These are phyloP conservation scores for Dendrolimus houi DNA, from an alignment of 2,888 invertebrate genomes.

Conservation along the genomic window DNA sequence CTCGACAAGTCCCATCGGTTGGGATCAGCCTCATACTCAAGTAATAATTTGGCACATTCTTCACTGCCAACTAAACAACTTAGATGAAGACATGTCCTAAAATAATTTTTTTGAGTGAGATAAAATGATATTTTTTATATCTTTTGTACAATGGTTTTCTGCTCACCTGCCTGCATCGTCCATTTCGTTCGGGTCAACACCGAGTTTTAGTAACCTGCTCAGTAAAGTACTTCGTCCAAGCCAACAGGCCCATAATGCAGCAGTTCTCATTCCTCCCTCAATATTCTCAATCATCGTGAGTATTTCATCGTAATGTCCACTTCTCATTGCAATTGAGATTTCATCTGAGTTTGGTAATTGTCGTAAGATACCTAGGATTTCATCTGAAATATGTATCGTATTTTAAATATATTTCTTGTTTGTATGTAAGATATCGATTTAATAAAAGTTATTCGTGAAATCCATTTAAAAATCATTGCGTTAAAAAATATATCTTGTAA, in stretches of 20 bases:
- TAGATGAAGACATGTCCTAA: slow-evolving; percentile 80
- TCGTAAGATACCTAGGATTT: slow-evolving; percentile 48
- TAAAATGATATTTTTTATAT: neutral
- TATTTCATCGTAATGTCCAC: slow-evolving; percentile 60
- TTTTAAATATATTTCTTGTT: no score
- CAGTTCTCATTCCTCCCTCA: slow-evolving; percentile 57
- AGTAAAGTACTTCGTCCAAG: slow-evolving; percentile 74
- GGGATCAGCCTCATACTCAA: slow-evolving; percentile 81
- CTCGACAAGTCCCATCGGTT: slow-evolving; percentile 82
- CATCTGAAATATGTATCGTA: slow-evolving; percentile 34
- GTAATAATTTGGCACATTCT: slow-evolving; percentile 81
- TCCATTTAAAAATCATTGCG: neutral
- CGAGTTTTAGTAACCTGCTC: slow-evolving; percentile 67
- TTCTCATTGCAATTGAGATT: slow-evolving; percentile 48
- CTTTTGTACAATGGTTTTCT: no score
- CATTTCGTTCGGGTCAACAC: slow-evolving; percentile 77
- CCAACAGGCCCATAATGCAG: slow-evolving; percentile 79
- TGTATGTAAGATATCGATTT: no score
- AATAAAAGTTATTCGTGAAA: no score
- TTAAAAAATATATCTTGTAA: neutral
- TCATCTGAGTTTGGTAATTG: slow-evolving; percentile 65
- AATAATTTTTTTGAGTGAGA: slow-evolving; percentile 11
- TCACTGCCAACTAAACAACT: slow-evolving; percentile 86
- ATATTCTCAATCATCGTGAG: slow-evolving; percentile 38
- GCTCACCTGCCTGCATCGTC: slow-evolving; percentile 82